phyloP scores from a whole-genome alignment of 2,888 invertebrate genomes.

The Carabus problematicus region DNA sequence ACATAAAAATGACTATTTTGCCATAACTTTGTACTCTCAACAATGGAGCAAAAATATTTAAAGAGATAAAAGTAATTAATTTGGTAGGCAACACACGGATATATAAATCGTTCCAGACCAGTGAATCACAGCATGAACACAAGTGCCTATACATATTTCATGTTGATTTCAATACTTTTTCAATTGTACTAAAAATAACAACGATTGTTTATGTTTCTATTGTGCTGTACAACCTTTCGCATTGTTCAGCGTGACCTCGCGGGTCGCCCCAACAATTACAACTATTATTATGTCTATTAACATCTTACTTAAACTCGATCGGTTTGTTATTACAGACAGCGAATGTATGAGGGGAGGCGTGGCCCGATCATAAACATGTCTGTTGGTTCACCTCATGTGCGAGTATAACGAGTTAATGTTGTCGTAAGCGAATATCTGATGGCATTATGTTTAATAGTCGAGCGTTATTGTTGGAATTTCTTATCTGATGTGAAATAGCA shows the following conservation, averaged over 20 bases:
- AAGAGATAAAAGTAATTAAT: too few relatives aligned
- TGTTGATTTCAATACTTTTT: conserved; percentile 3
- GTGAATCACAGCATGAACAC: too few relatives aligned
- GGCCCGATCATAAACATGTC: conserved; percentile 24
- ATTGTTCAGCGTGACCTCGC: neutral
- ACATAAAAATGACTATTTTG: too few relatives aligned
- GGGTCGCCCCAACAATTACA: conserved; percentile 11
- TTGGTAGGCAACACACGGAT: too few relatives aligned
- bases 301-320: conserved; percentile 17
- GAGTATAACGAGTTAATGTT: conserved; percentile 16
- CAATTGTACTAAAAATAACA: conserved; percentile 13
- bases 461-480: too few relatives aligned
- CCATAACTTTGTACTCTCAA: too few relatives aligned
- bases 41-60: too few relatives aligned
- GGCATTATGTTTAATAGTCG: too few relatives aligned
- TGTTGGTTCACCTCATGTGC: conserved; percentile 9
- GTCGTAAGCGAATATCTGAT: too few relatives aligned
- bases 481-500: too few relatives aligned
- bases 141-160: conserved; percentile 9
- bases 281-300: conserved; percentile 12
- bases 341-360: conserved; percentile 5
- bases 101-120: too few relatives aligned
- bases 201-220: conserved; percentile 22
- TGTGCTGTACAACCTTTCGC: neutral
- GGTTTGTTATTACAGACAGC: conserved; percentile 19